A percentile compares a stretch with the other conserved stretches of the same genome.
phyloP scores from a whole-genome alignment of 2,888 invertebrate genomes.

The Gnatocerus cornutus region DNA sequence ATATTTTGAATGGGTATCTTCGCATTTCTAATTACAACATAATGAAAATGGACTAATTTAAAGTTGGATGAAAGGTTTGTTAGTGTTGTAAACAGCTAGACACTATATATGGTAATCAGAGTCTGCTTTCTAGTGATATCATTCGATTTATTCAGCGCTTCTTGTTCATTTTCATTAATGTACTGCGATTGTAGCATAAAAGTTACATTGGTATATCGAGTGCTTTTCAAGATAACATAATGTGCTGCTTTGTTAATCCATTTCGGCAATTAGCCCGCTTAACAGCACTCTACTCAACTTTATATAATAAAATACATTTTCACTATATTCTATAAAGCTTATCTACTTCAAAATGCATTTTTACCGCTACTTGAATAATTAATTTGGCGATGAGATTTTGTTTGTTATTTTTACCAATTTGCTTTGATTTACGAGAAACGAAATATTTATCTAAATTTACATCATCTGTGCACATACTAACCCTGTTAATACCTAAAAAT shows the following conservation, averaged over 20 bases:
- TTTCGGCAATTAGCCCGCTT: neutral
- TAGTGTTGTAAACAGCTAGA: slow-evolving; percentile 36
- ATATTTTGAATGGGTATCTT: slow-evolving; percentile 9
- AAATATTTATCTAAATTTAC: too few relatives aligned
- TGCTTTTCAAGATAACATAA: slow-evolving; percentile 14
- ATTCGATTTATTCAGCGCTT: slow-evolving; percentile 30
- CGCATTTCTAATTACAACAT: slow-evolving; percentile 17
- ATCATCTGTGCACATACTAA: too few relatives aligned
- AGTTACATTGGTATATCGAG: slow-evolving; percentile 12
- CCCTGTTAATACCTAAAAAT: too few relatives aligned
- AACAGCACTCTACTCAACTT: neutral
- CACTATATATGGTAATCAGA: slow-evolving; percentile 43
- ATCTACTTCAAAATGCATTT: too few relatives aligned
- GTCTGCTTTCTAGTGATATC: slow-evolving; percentile 33
- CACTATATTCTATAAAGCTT: too few relatives aligned
- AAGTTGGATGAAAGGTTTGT: slow-evolving; percentile 24
- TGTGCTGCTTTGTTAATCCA: neutral
- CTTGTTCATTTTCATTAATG: slow-evolving; percentile 37
- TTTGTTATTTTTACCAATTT: too few relatives aligned
- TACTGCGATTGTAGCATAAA: slow-evolving; percentile 13
- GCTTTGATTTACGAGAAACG: too few relatives aligned
- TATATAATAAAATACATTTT: too few relatives aligned
- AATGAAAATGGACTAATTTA: slow-evolving; percentile 22
- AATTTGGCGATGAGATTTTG: too few relatives aligned
- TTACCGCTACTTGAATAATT: too few relatives aligned